These are phyloP conservation scores for Platalea minor DNA, from an alignment of 2,797 vertebrate genomes.

Conservation along the genomic window DNA sequence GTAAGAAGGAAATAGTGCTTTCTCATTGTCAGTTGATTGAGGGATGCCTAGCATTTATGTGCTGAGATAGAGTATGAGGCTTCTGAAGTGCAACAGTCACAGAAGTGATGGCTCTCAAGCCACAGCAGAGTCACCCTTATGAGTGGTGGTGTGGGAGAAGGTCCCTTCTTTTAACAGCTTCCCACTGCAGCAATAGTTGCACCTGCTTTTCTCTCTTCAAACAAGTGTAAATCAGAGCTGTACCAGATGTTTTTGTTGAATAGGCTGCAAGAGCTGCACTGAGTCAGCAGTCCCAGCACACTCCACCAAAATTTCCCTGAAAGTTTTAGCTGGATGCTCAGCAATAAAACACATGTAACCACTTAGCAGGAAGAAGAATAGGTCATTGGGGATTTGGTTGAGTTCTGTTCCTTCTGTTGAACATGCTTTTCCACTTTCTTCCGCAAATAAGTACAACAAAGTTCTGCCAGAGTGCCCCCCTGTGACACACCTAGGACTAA, in stretches of 20 bases:
- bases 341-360: constrained; percentile 38
- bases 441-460: background rate
- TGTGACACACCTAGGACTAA: background rate
- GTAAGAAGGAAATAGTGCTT: background rate
- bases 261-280: background rate
- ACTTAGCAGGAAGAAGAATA: constrained; percentile 25
- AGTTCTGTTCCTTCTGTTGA: constrained; percentile 24
- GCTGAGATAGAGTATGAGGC: background rate
- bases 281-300: constrained; percentile 33
- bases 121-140: background rate
- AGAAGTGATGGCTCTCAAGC: background rate
- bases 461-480: background rate
- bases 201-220: constrained; percentile 30
- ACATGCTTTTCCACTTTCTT: constrained; percentile 37
- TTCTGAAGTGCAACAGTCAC: background rate
- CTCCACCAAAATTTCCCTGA: constrained; percentile 5
- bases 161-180: background rate
- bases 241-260: constrained; percentile 46
- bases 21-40: background rate
- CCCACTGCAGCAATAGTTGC: background rate
- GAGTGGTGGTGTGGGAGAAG: background rate
- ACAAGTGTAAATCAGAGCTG: constrained; percentile 41
- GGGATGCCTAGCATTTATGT: background rate
- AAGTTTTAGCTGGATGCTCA: constrained; percentile 33
- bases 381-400: constrained; percentile 1